Percentiles rank a stretch among this genome's conserved stretches.
Conservation (phyloP, 2,797 vertebrate genomes). For the Smutsia gigantea region DNA sequence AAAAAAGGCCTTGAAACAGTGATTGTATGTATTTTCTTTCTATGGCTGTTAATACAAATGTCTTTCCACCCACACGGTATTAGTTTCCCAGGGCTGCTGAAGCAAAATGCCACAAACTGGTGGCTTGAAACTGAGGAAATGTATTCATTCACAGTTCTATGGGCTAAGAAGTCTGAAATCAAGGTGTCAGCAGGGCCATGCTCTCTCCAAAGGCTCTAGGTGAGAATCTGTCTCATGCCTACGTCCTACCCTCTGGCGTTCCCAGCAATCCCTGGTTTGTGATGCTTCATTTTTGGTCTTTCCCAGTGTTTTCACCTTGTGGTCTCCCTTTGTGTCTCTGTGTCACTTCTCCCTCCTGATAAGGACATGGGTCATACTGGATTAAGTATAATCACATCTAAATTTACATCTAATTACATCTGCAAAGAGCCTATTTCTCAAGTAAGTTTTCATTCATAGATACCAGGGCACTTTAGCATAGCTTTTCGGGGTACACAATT, state of each 20-base stretch:
- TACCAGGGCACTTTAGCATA: neutral
- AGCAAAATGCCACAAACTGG: neutral
- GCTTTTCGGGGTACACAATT: neutral
- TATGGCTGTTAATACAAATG: neutral
- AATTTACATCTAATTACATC: neutral
- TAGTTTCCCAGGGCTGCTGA: neutral
- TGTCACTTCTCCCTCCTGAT: neutral
- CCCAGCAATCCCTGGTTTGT: neutral
- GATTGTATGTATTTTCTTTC: neutral
- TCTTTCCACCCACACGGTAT: neutral
- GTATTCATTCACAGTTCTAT: neutral
- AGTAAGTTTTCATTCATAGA: neutral
- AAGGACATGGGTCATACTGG: neutral
- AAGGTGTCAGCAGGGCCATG: neutral
- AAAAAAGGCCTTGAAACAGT: neutral
- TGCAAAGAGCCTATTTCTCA: neutral
- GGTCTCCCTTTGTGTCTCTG: too few species aligned
- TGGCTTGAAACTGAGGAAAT: neutral
- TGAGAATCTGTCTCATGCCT: neutral
- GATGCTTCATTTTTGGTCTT: neutral
- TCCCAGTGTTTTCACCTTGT: neutral
- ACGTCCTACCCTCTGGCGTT: neutral
- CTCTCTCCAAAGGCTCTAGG: neutral
- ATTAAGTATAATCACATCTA: neutral
- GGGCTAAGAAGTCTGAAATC: neutral